These are phyloP conservation scores for Halictus rubicundus DNA, from an alignment of 1,140 invertebrate genomes.

Conservation along the genomic window DNA sequence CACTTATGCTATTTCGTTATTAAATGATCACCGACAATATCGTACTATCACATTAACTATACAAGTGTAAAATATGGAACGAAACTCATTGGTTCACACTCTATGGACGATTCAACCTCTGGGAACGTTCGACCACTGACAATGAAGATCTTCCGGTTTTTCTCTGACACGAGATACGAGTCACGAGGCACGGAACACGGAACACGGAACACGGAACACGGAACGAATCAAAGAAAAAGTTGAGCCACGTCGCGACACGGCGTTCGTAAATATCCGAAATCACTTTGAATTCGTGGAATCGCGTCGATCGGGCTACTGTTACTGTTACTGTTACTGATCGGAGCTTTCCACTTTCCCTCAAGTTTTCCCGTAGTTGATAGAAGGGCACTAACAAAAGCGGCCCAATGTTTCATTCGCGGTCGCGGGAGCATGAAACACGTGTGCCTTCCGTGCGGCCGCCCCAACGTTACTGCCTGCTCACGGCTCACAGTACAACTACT, in stretches of 20 bases:
- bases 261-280: neutral
- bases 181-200: no score
- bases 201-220: no score
- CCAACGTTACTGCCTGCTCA: slow-evolving; percentile 73
- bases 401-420: slow-evolving; percentile 49
- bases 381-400: slow-evolving; percentile 36
- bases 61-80: neutral
- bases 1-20: no score
- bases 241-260: no score
- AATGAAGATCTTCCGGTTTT: no score
- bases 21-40: no score
- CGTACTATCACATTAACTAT: no score
- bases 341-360: slow-evolving; percentile 25
- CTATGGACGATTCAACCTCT: neutral
- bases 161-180: no score
- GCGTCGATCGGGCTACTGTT: slow-evolving; percentile 8
- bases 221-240: no score
- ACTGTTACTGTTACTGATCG: no score
- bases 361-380: slow-evolving; percentile 14
- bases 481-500: slow-evolving; percentile 68
- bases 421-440: slow-evolving; percentile 59
- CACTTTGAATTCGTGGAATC: neutral
- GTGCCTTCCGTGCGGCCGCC: slow-evolving; percentile 73
- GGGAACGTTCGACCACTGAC: no score
- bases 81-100: neutral